Conservation (phyloP, 2,113 vertebrate species). For the Cygnus atratus region DNA sequence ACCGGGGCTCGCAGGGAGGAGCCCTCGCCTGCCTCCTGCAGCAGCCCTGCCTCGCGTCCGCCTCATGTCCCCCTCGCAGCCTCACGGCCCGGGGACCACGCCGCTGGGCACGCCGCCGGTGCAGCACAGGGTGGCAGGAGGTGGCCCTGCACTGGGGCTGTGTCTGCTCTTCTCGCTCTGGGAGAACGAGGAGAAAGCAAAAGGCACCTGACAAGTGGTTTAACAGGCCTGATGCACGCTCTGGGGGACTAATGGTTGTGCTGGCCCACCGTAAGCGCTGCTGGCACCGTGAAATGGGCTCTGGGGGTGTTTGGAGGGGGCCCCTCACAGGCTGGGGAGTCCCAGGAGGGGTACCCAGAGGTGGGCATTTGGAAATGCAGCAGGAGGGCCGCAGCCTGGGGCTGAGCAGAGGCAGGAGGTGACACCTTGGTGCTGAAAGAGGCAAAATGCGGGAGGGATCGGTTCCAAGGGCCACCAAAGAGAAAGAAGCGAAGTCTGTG, state of each 20-base stretch:
- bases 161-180: not conserved
- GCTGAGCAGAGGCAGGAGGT: conserved; percentile 16
- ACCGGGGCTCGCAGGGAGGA: not conserved
- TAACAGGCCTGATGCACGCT: not conserved
- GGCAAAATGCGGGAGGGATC: not conserved
- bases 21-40: not conserved
- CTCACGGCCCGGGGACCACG: not conserved
- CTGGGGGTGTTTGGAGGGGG: not conserved
- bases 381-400: not conserved
- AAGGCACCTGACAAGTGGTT: not conserved
- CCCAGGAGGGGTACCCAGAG: not conserved
- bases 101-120: not conserved
- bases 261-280: not conserved
- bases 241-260: not conserved
- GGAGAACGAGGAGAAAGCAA: no score
- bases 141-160: not conserved
- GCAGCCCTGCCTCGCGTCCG: not conserved
- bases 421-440: conserved; percentile 53
- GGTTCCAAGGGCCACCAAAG: not conserved
- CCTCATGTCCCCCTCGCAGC: not conserved
- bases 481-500: rapidly evolving
- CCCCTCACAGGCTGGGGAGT: not conserved
- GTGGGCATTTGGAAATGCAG: not conserved
- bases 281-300: not conserved
- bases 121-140: not conserved